Evolutionary conservation across 2,113 vertebrate genomes (phyloP), one percentile per base, ranked within the genome.

Genomic region (Marcusenius ussheri): DNA sequence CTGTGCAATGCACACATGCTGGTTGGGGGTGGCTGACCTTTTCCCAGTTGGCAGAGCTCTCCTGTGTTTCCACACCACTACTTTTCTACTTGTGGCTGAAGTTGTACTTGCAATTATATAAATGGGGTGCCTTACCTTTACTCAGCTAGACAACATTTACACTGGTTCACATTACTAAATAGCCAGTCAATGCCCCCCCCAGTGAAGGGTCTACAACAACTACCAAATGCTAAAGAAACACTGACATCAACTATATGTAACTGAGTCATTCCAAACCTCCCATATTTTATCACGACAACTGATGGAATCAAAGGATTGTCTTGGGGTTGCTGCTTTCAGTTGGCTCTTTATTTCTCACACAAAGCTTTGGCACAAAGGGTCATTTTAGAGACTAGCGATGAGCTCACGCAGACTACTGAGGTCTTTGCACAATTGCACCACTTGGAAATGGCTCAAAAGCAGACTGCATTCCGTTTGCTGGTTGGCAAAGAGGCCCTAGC

Each of bases 31-130:
- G 45, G 6, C 24, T 53, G 39, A n/a, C 85, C 53, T 13, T 46
- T 66, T 88, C 46, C 31, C 66, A 88, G 27, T 88, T 88, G 85
- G 85, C 84, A 88, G 31, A n/a, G 24, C 1, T 3, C 50, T 62
- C 50, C 58, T 21, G 46, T 45, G 7, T 45, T n/a, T 83, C 24
- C 74, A 84, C n/a, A 31, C 50, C 11, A 17, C 8, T 13, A 35
- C 39, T 13, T 13, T 66, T 77, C 87, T 45, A 15, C 11, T 39
- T 24, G 39, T 39, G n/a, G 21, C 89, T 47, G 39, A 24, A 49
- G 66, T 87, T 77, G 17, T 50, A 84, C n/a, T 74, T 88, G 51
- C 51, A 49, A 15, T 62, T 31, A 90, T 46, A 83, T 83, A 83
- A 88, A 90, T 70, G 45, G 45, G 51, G 35, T 62, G 35, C 19